Evolutionary conservation across 2,113 vertebrate genomes (phyloP).

Genomic region (Mungos mungo): DNA sequence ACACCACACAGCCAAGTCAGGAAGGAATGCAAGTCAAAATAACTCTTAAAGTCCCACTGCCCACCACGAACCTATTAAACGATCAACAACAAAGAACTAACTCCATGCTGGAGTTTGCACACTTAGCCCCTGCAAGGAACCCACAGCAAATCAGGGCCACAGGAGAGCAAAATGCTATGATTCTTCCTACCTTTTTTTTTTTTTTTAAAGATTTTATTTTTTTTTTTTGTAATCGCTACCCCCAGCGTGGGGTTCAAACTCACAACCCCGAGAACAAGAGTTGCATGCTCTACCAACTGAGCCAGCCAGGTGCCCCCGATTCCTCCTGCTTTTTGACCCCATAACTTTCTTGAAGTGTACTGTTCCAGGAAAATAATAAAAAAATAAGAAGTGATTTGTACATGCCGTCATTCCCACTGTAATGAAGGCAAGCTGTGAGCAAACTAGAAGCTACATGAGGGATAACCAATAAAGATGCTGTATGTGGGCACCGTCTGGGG

Average conservation of each 20-base stretch:
- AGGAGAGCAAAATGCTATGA: neutral
- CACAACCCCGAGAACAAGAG: neutral
- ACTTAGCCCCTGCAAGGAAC: neutral
- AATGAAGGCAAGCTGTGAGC: neutral
- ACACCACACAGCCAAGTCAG: neutral
- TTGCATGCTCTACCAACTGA: neutral
- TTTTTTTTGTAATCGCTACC: neutral
- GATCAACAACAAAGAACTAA: neutral
- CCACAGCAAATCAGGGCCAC: neutral
- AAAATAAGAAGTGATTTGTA: neutral
- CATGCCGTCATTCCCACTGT: neutral
- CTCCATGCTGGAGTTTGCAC: neutral
- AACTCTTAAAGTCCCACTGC: neutral
- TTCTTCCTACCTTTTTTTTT: neutral
- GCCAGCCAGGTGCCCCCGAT: neutral
- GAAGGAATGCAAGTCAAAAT: neutral
- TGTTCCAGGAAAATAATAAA: neutral
- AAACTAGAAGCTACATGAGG: neutral
- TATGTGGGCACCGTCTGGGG: fast-evolving
- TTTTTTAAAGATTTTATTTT: neutral
- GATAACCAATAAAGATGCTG: neutral
- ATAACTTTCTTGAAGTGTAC: neutral
- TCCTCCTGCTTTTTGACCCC: neutral
- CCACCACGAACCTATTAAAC: neutral
- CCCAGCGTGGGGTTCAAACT: neutral